phyloP scores from a whole-genome alignment of 2,888 invertebrate species.

The Philonicus albiceps region DNA sequence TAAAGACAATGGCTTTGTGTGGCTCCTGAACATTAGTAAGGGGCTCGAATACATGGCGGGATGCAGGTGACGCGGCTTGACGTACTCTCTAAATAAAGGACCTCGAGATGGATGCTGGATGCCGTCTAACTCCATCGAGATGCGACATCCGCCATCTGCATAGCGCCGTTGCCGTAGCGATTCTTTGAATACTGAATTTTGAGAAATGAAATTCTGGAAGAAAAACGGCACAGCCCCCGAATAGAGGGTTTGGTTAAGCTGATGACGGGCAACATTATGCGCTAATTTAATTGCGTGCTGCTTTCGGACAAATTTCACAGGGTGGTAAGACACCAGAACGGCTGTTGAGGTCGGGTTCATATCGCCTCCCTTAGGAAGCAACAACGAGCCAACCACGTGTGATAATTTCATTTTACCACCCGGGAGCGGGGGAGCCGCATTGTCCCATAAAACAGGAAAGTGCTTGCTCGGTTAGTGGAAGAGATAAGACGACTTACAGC shows the following conservation, averaged over 20 bases:
- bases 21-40: slow-evolving; percentile 9
- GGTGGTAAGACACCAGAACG: neutral
- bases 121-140: slow-evolving; percentile 24
- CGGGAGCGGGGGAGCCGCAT: neutral
- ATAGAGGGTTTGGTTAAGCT: neutral
- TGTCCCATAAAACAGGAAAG: slow-evolving; percentile 25
- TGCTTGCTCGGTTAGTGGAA: slow-evolving; percentile 37
- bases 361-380: neutral
- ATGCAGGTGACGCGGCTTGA: neutral
- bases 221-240: neutral
- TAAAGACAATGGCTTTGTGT: slow-evolving; percentile 22
- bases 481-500: slow-evolving; percentile 41
- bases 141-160: slow-evolving; percentile 29
- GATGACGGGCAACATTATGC: neutral
- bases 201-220: neutral
- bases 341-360: neutral
- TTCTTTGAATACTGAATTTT: neutral
- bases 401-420: slow-evolving; percentile 30
- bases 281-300: slow-evolving; percentile 37
- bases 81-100: neutral
- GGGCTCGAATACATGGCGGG: neutral
- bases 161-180: neutral
- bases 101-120: slow-evolving; percentile 8
- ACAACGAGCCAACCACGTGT: slow-evolving; percentile 34
- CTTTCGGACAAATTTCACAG: neutral